Conservation (phyloP, 1,140 invertebrate species). For the Drosophila malerkotliana region DNA sequence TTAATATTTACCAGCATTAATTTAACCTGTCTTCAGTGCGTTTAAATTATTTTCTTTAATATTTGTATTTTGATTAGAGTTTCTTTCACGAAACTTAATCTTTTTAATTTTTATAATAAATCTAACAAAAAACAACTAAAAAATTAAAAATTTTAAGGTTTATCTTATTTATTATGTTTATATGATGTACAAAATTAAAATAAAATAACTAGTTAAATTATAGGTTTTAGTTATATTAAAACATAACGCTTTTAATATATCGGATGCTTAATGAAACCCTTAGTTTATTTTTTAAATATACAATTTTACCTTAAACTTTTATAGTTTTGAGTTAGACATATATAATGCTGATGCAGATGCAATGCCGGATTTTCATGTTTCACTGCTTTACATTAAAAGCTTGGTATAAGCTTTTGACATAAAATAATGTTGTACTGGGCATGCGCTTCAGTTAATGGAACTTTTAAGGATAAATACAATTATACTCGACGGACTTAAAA, state of each 20-base stretch:
- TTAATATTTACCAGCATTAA: background rate
- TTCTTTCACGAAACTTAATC: no score
- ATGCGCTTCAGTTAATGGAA: slow-evolving; percentile 55
- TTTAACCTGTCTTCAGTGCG: background rate
- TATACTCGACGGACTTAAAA: slow-evolving; percentile 66
- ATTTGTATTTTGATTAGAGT: no score
- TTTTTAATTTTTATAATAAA: no score
- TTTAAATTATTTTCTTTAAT: no score
- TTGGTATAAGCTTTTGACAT: slow-evolving; percentile 32
- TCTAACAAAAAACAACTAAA: no score
- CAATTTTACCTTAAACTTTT: background rate
- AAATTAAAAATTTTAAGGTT: no score
- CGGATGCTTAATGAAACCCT: background rate
- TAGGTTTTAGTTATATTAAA: no score
- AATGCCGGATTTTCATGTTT: background rate
- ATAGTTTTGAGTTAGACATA: background rate
- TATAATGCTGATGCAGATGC: background rate
- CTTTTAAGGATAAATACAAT: slow-evolving; percentile 77
- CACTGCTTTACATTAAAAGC: slow-evolving; percentile 29
- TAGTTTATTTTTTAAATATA: background rate
- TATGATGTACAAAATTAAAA: no score
- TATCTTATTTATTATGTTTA: no score
- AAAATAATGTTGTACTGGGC: slow-evolving; percentile 36
- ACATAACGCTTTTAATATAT: background rate
- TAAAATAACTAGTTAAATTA: no score